Conservation (phyloP, 2,113 vertebrate species). For the Sakesphorus luctuosus region DNA sequence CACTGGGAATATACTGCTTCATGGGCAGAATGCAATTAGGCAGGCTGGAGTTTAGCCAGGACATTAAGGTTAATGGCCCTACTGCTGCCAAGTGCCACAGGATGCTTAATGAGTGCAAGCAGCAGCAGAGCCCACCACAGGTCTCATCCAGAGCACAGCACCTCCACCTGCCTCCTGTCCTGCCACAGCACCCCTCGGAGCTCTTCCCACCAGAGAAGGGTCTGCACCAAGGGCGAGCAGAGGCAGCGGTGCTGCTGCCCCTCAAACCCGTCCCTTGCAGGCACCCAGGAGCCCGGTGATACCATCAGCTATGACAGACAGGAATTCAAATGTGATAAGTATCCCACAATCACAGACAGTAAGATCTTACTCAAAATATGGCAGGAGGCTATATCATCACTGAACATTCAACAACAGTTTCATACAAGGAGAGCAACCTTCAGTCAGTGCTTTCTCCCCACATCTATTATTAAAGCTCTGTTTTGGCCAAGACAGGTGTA, state of each 20-base stretch:
- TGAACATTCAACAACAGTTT: neutral
- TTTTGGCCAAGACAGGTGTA: neutral
- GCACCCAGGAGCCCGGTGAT: neutral
- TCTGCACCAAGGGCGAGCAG: neutral
- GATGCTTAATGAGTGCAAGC: neutral
- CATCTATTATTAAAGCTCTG: neutral
- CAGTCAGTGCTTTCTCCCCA: neutral
- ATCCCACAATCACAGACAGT: neutral
- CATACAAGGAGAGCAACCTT: neutral
- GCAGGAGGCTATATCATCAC: neutral
- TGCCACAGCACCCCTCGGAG: accelerated
- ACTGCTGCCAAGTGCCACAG: neutral
- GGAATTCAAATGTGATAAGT: neutral
- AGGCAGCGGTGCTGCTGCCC: neutral
- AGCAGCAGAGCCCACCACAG: neutral
- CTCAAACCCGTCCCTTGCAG: accelerated
- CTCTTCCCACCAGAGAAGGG: accelerated
- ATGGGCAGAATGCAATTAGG: neutral
- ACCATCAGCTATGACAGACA: neutral
- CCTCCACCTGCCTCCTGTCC: neutral
- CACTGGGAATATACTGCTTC: neutral
- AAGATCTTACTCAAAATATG: neutral
- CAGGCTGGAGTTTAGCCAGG: slow-evolving; percentile 1
- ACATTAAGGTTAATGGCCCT: neutral
- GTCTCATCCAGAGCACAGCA: accelerated